Evolutionary conservation across 1,140 invertebrate species (phyloP).

Genomic region (Bactericera cockerelli): DNA sequence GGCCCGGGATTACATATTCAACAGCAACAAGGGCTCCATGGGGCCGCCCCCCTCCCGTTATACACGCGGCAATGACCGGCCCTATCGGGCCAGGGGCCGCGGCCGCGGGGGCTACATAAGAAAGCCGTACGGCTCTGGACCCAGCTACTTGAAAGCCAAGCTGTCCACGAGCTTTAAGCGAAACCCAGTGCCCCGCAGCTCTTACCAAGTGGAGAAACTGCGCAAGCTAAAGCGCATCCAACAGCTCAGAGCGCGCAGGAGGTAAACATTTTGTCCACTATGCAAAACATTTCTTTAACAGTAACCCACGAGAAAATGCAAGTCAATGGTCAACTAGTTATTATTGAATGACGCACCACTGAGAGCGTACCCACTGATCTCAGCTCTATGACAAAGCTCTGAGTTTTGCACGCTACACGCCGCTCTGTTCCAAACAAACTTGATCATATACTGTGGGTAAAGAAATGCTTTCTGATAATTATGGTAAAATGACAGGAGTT

Average conservation of each 20-base stretch:
- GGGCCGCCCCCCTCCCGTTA: background rate
- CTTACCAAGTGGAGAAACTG: background rate
- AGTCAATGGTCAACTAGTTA: too few relatives aligned
- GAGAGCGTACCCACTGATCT: too few relatives aligned
- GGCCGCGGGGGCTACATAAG: background rate
- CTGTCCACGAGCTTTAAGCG: background rate
- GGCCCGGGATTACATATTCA: background rate
- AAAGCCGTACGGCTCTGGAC: background rate
- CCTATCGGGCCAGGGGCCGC: background rate
- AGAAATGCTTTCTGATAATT: too few relatives aligned
- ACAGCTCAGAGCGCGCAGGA: constrained; percentile 1
- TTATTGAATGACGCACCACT: too few relatives aligned
- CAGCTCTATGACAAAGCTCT: too few relatives aligned
- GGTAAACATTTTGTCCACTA: background rate
- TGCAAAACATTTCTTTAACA: too few relatives aligned
- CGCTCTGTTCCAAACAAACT: too few relatives aligned
- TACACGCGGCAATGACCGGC: background rate
- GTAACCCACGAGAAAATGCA: too few relatives aligned
- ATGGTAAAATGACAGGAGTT: too few relatives aligned
- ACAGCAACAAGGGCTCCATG: background rate
- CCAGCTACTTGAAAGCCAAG: background rate
- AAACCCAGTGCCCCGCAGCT: background rate
- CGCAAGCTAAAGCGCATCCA: background rate
- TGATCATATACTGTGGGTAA: too few relatives aligned
- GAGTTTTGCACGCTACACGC: too few relatives aligned